These are phyloP conservation scores for Invenusta paracnida DNA, from an alignment of 2,888 invertebrate genomes.

Conservation along the genomic window DNA sequence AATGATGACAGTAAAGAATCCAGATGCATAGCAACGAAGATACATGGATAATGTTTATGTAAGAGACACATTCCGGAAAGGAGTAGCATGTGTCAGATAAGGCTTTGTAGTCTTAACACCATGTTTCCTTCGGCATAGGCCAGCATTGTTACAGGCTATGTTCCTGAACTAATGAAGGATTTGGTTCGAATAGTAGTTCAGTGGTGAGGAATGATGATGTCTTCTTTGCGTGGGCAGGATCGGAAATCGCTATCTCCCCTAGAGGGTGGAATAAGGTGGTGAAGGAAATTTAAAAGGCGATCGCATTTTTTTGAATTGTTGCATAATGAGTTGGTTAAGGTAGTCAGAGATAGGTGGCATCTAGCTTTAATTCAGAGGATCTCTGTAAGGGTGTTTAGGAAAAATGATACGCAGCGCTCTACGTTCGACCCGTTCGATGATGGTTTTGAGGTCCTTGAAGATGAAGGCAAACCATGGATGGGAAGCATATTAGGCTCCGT, in stretches of 20 bases:
- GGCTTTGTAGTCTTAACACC: no score
- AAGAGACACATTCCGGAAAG: no score
- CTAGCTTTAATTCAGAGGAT: not conserved
- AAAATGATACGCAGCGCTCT: not conserved
- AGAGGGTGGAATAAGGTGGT: not conserved
- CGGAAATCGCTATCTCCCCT: not conserved
- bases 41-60: no score
- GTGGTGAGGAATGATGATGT: not conserved
- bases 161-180: conserved; percentile 11
- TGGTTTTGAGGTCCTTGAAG: not conserved
- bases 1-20: no score
- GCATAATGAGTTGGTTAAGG: not conserved
- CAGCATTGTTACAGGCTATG: conserved; percentile 10
- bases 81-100: no score
- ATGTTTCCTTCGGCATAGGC: not conserved
- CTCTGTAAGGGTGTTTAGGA: not conserved
- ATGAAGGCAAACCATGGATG: not conserved
- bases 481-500: not conserved
- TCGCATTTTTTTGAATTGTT: not conserved
- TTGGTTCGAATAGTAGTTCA: not conserved
- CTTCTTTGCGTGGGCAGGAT: not conserved
- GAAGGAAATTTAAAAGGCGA: not conserved
- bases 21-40: no score
- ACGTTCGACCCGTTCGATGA: no score
- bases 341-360: not conserved